phyloP scores from a whole-genome alignment of 2,113 vertebrate species.

The Cyphomyrus discorhynchus region DNA sequence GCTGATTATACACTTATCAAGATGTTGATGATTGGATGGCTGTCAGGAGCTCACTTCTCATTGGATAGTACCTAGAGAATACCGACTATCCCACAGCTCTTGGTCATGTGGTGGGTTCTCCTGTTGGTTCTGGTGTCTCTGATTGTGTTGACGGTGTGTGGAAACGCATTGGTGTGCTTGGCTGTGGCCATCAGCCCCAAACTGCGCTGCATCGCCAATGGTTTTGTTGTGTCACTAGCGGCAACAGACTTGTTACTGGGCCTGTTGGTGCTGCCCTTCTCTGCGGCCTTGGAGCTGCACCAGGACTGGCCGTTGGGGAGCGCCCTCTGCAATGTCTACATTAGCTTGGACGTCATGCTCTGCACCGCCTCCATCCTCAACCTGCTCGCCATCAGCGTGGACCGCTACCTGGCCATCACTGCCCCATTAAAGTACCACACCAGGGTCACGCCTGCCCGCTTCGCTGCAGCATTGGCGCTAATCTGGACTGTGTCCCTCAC shows the following conservation, averaged over 20 bases:
- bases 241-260: constrained; percentile 83
- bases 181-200: constrained; percentile 75
- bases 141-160: constrained; percentile 64
- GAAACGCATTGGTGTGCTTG: constrained; percentile 86
- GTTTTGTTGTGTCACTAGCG: constrained; percentile 86
- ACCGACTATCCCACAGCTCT: neutral
- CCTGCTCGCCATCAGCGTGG: constrained; percentile 87
- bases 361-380: constrained; percentile 95
- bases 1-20: neutral
- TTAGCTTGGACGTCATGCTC: constrained; percentile 90
- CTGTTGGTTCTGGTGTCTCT: neutral
- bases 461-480: constrained; percentile 62
- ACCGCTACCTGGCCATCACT: constrained; percentile 84
- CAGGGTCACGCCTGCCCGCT: constrained; percentile 67
- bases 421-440: constrained; percentile 77
- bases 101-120: neutral
- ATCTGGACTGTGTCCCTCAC: constrained; percentile 83
- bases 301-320: constrained; percentile 69
- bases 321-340: constrained; percentile 82
- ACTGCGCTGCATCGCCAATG: constrained; percentile 86
- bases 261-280: constrained; percentile 84
- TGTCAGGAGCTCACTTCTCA: neutral
- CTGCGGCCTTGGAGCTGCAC: constrained; percentile 65
- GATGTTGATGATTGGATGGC: neutral
- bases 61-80: neutral